Evolutionary conservation across 2,113 vertebrate genomes (phyloP), one percentile per base, ranked within the genome.

Genomic region (Athene cunicularia): DNA sequence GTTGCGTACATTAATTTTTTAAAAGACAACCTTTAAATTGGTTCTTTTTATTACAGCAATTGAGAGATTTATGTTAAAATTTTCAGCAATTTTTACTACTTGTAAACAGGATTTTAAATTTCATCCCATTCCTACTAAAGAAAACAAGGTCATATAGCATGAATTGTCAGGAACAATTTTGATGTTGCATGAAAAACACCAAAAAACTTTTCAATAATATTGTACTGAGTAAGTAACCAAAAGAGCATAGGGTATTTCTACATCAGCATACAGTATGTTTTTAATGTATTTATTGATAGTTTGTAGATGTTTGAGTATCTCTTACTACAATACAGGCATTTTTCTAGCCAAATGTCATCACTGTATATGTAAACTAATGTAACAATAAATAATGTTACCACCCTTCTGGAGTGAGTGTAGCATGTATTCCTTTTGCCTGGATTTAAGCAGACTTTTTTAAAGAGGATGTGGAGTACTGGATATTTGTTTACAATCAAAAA

Each of bases 111-210:
- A 30, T 82, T 91, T 95, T 70, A 59, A 76, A 90, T 88, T 66
- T 73, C 53, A 93, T 77, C 55, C 47, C 73, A 41, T 91, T 87
- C 58, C 64, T 87, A 84, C 59, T 70, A 60, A 60, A 77, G n/a
- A 80, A 87, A 79, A 66, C 62, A 71, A 30, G 3, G n/a, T 59
- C 72, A 33, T 33, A 66, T 66, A 60, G 94, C 95, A 89, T 95
- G 86, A 89, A 62, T 37, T 79, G 60, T 91, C 4, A 3, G 71
- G 89, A 94, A 93, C 21, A 94, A 68, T 84, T 87, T 80, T 90
- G 77, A 85, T 95, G 87, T 96, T 94, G 96, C 94, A 96, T 97
- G 91, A 76, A 85, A 71, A 95, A 88, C 74, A 85, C 77, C 80
- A 91, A 91, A 88, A 95, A 73, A 12, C 45, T 82, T 95, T 88